phyloP scores from a whole-genome alignment of 1,140 invertebrate species.

The Vanessa tameamea region DNA sequence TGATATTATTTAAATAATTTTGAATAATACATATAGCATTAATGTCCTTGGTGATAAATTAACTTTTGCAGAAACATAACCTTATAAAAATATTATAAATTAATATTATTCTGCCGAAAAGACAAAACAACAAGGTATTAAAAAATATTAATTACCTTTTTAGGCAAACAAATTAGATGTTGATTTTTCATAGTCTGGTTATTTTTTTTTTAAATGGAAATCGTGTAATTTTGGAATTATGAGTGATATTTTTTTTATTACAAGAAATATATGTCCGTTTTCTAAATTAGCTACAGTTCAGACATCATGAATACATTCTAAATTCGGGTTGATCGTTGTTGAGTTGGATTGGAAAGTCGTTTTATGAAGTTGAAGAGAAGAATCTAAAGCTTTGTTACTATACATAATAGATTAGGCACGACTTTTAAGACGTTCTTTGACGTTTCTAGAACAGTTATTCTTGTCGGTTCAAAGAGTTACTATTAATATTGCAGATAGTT shows the following conservation, averaged over 20 bases:
- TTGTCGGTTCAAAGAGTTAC: conserved; percentile 40
- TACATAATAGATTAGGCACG: conserved; percentile 48
- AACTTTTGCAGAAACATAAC: too few relatives aligned
- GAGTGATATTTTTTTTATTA: background rate
- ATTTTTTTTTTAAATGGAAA: background rate
- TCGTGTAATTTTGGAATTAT: background rate
- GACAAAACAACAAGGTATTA: too few relatives aligned
- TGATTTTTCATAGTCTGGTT: too few relatives aligned
- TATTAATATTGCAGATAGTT: conserved; percentile 41
- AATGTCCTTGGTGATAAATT: too few relatives aligned
- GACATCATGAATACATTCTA: conserved; percentile 16
- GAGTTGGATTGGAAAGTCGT: conserved; percentile 45
- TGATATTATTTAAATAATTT: too few relatives aligned
- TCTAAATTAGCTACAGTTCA: conserved; percentile 21
- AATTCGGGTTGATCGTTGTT: conserved; percentile 27
- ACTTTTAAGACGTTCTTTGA: conserved; percentile 51
- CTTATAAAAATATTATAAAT: too few relatives aligned
- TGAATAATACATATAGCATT: too few relatives aligned
- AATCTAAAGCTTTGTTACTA: conserved; percentile 47
- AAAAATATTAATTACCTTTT: too few relatives aligned
- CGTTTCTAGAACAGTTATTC: conserved; percentile 49
- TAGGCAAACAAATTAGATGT: too few relatives aligned
- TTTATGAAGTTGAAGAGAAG: conserved; percentile 44
- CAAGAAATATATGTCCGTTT: background rate
- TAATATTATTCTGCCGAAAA: too few relatives aligned